A percentile compares a stretch with the other conserved stretches of the same genome.
Evolutionary conservation across 1,140 invertebrate genomes (phyloP).

Genomic region (Lucilia cuprina): DNA sequence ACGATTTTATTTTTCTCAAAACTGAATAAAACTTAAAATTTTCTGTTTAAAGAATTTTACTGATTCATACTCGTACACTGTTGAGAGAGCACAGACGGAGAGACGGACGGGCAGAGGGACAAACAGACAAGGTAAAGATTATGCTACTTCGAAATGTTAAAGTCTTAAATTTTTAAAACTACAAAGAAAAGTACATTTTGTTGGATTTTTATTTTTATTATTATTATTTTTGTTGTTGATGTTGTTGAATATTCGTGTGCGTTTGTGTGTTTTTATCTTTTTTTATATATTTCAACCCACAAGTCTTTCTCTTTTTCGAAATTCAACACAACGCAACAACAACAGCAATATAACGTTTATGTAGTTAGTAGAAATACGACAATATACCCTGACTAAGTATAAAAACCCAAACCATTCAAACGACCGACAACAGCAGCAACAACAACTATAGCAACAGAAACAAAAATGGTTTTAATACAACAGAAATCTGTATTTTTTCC

Average conservation of each 20-base stretch:
- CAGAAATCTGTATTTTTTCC: slow-evolving; percentile 25
- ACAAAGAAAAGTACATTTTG: slow-evolving; percentile 32
- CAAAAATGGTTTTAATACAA: slow-evolving; percentile 26
- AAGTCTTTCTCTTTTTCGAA: slow-evolving; percentile 30
- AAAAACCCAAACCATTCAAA: slow-evolving; percentile 28
- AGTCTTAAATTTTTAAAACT: slow-evolving; percentile 20
- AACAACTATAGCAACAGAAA: not conserved
- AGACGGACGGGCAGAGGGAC: not conserved
- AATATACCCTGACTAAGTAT: slow-evolving; percentile 15
- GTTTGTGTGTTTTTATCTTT: not conserved
- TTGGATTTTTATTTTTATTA: slow-evolving; percentile 8
- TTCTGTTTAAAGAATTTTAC: not conserved
- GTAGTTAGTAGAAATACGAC: not conserved
- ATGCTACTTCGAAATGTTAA: slow-evolving; percentile 28
- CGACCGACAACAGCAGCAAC: not conserved
- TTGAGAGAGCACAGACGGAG: not conserved
- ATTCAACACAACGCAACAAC: slow-evolving; percentile 12
- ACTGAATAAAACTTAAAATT: too few species aligned
- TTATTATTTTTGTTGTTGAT: not conserved
- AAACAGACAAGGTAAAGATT: slow-evolving; percentile 10
- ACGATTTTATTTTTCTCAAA: not conserved
- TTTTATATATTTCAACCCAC: slow-evolving; percentile 25
- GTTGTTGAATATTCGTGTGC: too few species aligned
- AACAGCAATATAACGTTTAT: not conserved
- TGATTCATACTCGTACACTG: not conserved